A percentile compares a stretch with the other conserved stretches of the same genome.
Conservation (phyloP, 2,797 vertebrate species). For the Pseudotriccus pelzelni region DNA sequence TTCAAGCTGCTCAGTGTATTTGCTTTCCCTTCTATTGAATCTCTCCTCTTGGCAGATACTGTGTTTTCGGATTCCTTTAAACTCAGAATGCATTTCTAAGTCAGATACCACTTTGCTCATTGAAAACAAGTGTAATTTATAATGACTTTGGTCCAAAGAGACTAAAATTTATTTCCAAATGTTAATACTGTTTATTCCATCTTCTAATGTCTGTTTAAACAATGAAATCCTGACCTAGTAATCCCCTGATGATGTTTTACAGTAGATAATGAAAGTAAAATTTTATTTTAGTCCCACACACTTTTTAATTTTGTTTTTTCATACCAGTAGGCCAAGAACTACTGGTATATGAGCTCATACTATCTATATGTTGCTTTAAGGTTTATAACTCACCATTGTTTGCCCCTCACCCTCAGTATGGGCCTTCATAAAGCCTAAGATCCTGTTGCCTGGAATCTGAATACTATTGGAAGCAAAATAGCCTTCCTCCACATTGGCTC, state of each 20-base stretch:
- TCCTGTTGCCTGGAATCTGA: not conserved
- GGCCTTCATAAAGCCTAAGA: not conserved
- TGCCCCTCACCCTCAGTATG: fast-evolving
- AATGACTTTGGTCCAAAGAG: not conserved
- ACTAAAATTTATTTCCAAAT: not conserved
- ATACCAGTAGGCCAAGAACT: not conserved
- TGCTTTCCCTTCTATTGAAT: not conserved
- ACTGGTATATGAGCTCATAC: not conserved
- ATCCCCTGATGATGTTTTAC: not conserved
- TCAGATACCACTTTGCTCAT: not conserved
- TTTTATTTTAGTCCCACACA: not conserved
- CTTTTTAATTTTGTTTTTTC: not conserved
- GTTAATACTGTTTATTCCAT: not conserved
- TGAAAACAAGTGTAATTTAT: not conserved
- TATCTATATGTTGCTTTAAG: not conserved
- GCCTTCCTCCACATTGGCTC: not conserved
- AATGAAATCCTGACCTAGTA: not conserved
- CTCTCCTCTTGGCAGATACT: not conserved
- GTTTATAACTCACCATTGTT: not conserved
- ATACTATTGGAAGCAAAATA: not conserved
- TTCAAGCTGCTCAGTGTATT: not conserved
- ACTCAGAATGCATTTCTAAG: not conserved
- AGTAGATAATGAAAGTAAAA: not conserved
- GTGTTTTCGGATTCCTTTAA: not conserved
- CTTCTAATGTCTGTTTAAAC: not conserved